phyloP scores from a whole-genome alignment of 2,113 vertebrate genomes.

The Datnioides undecimradiatus region DNA sequence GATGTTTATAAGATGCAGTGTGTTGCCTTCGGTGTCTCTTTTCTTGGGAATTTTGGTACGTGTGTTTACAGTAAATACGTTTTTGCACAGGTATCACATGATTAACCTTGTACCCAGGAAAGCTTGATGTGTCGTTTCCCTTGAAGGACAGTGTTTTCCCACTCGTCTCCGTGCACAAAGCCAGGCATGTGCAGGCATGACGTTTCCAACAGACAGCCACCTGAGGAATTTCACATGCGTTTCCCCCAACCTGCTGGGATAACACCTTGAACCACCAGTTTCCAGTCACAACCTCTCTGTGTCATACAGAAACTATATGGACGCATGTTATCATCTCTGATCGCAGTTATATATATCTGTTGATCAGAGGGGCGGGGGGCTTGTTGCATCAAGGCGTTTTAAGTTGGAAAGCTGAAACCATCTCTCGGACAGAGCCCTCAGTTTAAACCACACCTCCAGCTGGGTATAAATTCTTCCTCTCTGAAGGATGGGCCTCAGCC shows the following conservation, averaged over 20 bases:
- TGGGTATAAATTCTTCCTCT: conserved; percentile 44
- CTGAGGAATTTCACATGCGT: conserved; percentile 54
- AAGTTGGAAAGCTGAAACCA: background rate
- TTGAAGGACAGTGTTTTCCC: background rate
- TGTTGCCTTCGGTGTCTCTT: too few relatives aligned
- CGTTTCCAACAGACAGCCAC: background rate
- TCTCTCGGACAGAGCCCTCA: background rate
- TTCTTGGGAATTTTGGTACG: background rate
- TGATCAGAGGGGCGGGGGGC: accelerated
- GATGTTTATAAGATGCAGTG: too few relatives aligned
- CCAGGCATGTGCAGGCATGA: conserved; percentile 39
- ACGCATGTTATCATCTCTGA: too few relatives aligned
- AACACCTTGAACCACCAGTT: conserved; percentile 16
- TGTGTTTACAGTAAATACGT: background rate
- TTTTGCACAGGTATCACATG: background rate
- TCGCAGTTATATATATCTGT: background rate
- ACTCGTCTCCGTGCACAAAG: too few relatives aligned
- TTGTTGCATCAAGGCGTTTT: background rate
- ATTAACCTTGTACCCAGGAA: background rate
- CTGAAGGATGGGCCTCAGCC: background rate
- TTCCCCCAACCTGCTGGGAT: background rate
- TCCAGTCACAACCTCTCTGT: background rate
- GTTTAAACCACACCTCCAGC: conserved; percentile 71
- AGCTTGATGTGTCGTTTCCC: background rate
- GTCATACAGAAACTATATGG: background rate